Percentiles rank a stretch among this genome's conserved stretches.
Evolutionary conservation across 2,888 invertebrate species (phyloP).

Genomic region (Netelia melanura): DNA sequence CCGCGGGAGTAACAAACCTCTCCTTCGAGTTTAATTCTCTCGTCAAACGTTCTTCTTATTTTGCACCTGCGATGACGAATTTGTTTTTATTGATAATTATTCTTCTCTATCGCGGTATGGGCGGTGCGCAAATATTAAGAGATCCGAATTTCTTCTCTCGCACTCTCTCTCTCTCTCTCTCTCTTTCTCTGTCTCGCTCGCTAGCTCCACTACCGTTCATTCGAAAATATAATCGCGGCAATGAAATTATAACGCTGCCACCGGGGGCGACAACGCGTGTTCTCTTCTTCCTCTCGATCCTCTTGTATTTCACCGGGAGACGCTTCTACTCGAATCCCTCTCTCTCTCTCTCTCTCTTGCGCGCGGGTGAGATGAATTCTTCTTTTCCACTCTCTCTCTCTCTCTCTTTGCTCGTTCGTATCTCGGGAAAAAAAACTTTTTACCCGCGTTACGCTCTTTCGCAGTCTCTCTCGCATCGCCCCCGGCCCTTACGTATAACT

Average conservation of each 20-base stretch:
- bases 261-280: constrained; percentile 56
- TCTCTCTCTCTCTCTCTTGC: no score
- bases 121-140: not conserved
- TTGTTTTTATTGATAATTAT: not conserved
- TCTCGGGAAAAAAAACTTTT: constrained; percentile 45
- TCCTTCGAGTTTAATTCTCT: not conserved
- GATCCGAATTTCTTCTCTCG: not conserved
- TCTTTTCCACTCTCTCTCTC: constrained; percentile 11
- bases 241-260: constrained; percentile 59
- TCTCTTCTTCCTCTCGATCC: constrained; percentile 15
- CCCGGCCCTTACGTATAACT: not conserved
- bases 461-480: constrained; percentile 21
- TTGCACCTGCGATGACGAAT: not conserved
- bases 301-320: constrained; percentile 17
- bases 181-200: not conserved
- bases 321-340: not conserved
- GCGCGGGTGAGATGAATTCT: not conserved
- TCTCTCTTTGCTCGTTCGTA: constrained; percentile 2
- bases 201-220: not conserved
- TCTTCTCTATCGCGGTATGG: not conserved
- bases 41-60: not conserved
- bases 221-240: constrained; percentile 25
- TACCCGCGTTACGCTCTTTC: constrained; percentile 55
- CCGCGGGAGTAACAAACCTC: not conserved
- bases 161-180: not conserved